Evolutionary conservation across 2,888 invertebrate species (phyloP).

Genomic region (Atethmia centrago): DNA sequence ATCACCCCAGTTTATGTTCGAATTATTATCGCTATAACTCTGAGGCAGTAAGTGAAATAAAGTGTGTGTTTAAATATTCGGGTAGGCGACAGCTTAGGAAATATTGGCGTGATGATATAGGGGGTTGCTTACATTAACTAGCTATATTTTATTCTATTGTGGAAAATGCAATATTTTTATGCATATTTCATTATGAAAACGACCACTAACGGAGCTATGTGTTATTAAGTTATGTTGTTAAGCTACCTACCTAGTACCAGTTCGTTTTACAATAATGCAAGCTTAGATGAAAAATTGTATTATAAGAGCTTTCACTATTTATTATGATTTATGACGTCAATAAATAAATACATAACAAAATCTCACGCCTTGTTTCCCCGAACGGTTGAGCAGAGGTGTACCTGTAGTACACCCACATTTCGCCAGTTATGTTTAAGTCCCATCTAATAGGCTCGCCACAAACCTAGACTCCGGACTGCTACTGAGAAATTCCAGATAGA

Average conservation of each 20-base stretch:
- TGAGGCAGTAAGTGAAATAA: slow-evolving; percentile 67
- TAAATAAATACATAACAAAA: too few relatives aligned
- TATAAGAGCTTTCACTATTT: too few relatives aligned
- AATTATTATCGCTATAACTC: slow-evolving; percentile 72
- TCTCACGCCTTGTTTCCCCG: too few relatives aligned
- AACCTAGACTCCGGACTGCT: too few relatives aligned
- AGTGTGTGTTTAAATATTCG: slow-evolving; percentile 63
- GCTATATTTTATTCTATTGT: slow-evolving; percentile 7
- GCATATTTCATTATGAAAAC: slow-evolving; percentile 7
- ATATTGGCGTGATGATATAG: slow-evolving; percentile 43
- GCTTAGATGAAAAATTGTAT: not conserved
- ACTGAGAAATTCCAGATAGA: too few relatives aligned
- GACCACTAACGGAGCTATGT: not conserved
- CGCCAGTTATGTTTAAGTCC: too few relatives aligned
- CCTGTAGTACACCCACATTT: too few relatives aligned
- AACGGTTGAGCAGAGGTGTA: too few relatives aligned
- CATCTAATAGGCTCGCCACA: too few relatives aligned
- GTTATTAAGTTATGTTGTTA: not conserved
- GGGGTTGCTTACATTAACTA: slow-evolving; percentile 37
- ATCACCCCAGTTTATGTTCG: slow-evolving; percentile 64
- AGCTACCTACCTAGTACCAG: not conserved
- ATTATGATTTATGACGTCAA: too few relatives aligned
- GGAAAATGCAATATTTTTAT: slow-evolving; percentile 5
- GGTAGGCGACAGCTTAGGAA: slow-evolving; percentile 53
- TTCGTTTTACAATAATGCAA: not conserved